Evolutionary conservation across 2,888 invertebrate species (phyloP).

Genomic region (Pediacus dermestoides): DNA sequence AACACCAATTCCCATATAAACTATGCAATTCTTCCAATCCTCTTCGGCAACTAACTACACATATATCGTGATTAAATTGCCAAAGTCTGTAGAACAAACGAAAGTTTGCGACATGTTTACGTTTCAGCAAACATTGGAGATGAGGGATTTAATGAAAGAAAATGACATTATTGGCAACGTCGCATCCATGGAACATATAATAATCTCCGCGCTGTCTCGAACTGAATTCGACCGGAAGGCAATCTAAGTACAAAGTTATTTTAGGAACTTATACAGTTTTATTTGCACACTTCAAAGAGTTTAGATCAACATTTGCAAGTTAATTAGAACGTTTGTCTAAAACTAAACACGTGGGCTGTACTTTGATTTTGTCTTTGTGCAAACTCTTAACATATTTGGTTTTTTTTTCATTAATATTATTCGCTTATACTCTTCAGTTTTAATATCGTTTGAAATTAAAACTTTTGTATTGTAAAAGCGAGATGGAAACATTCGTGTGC

Average conservation of each 20-base stretch:
- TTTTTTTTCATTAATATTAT: no score
- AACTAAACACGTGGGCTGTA: background rate
- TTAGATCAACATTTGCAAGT: no score
- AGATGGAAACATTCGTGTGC: no score
- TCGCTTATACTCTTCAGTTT: no score
- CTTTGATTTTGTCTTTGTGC: background rate
- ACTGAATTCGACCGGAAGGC: conserved; percentile 22
- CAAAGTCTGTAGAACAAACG: conserved; percentile 33
- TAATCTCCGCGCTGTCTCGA: conserved; percentile 17
- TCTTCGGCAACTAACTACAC: conserved; percentile 28
- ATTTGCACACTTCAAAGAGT: conserved; percentile 17
- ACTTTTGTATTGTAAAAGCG: no score
- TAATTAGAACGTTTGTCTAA: no score
- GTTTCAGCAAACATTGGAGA: conserved; percentile 32
- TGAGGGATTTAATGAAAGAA: conserved; percentile 29
- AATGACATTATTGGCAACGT: conserved; percentile 28
- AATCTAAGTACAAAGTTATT: conserved; percentile 21
- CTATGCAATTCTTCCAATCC: conserved; percentile 16
- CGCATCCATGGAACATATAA: conserved; percentile 19
- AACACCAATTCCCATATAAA: conserved; percentile 20
- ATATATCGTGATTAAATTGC: conserved; percentile 35
- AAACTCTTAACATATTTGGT: no score
- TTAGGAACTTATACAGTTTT: conserved; percentile 16
- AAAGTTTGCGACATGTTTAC: conserved; percentile 34
- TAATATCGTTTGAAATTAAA: no score